Evolutionary conservation across 2,888 invertebrate genomes (phyloP).

Genomic region (Cistogaster globosa): DNA sequence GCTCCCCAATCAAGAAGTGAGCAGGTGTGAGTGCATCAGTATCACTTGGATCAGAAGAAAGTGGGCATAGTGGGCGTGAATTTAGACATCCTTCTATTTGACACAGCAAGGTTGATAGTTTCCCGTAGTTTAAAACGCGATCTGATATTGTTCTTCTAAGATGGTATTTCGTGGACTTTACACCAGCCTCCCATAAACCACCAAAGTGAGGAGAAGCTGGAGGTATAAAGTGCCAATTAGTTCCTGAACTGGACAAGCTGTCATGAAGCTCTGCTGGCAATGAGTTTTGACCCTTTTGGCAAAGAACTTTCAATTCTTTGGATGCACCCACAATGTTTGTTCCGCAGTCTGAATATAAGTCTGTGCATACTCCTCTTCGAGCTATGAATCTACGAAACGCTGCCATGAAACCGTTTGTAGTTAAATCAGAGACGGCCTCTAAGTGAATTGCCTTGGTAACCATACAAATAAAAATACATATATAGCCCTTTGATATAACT

Average conservation of each 20-base stretch:
- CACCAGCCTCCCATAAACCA: conserved; percentile 53
- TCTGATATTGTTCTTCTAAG: conserved; percentile 50
- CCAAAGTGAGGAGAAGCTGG: conserved; percentile 65
- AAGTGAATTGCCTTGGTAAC: conserved; percentile 67
- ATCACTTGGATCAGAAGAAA: conserved; percentile 53
- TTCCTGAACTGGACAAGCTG: conserved; percentile 22
- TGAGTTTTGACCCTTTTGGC: conserved; percentile 26
- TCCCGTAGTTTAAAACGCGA: conserved; percentile 46
- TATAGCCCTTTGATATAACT: conserved; percentile 51
- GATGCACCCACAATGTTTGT: conserved; percentile 70
- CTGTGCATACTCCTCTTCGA: conserved; percentile 48
- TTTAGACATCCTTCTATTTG: conserved; percentile 58
- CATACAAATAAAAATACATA: conserved; percentile 70
- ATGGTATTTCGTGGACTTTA: conserved; percentile 40
- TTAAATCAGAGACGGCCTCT: conserved; percentile 65
- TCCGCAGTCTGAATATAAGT: conserved; percentile 64
- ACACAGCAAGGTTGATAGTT: conserved; percentile 38
- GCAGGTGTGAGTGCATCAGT: conserved; percentile 52
- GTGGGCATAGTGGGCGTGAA: conserved; percentile 51
- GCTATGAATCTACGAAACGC: conserved; percentile 62
- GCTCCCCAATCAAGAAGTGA: neutral
- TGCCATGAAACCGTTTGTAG: conserved; percentile 65
- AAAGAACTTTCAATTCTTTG: conserved; percentile 38
- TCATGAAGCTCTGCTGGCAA: conserved; percentile 32
- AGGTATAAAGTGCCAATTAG: conserved; percentile 57